Base-by-base conservation (phyloP, 2,888 invertebrate species). In the Rapana venosa region DNA sequence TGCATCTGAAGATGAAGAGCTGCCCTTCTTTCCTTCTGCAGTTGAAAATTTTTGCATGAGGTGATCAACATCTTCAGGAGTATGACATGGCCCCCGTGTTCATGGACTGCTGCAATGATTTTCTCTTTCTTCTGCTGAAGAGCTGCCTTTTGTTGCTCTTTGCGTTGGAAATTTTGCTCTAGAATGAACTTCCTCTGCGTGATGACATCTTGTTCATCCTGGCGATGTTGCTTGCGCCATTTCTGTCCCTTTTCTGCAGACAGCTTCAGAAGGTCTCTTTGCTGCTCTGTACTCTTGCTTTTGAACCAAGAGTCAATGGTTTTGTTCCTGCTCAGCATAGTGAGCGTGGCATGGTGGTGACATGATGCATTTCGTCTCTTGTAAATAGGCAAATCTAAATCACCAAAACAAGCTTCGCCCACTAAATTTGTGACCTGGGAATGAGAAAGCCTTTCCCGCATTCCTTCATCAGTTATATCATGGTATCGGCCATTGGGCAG, bases 341-440 rank as follows among this genome's bases (percentile, higher is more conserved):
- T 88, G 13, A 88, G 32, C 6, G 56, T 77, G 36, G 77, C 30
- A 56, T 79, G 88, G 58, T 88, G 88, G 47, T 88, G 88, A 8
- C 32, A 47, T 13, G 77, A 36, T 11, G 88, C 88, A 88, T 88
- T 74, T 35, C 88, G 22, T 26, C 88, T 35, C 56, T 56, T 88
- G 81, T n/a, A 88, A 22, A 88, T 36, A 6, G 77, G 36, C 26
- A 81, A 56, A 79, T 88, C 88, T 0, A 88, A 11, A 35, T 88
- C 88, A 6, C 30, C 61, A n/a, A 88, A 88, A 22, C 79, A 79
- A 13, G 79, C 79, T n/a, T 88, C 88, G 2, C 88, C 88, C 26
- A 61, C 15, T 30, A 79, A 26, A 70, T 88, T 88, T 8, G 88
- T 88, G 15, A 79, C 11, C 11, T 81, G 47, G 35, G 47, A 88